Conservation (phyloP, 2,113 vertebrate species). For the Nansenia antarctica region DNA sequence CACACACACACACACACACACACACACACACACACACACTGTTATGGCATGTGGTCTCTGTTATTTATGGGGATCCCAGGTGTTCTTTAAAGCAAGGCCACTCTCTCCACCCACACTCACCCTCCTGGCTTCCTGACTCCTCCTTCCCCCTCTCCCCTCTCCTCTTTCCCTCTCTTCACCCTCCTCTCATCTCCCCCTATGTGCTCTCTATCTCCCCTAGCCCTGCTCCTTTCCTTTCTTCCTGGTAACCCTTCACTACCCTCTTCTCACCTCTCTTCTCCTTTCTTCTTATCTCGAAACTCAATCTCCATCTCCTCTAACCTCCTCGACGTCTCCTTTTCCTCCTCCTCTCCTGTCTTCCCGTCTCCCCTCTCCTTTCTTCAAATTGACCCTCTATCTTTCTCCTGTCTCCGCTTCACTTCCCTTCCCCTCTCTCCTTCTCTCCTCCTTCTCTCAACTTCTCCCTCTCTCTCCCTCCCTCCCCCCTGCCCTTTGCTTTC, state of each 20-base stretch:
- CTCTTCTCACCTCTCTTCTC: slow-evolving; percentile 26
- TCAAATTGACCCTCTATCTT: neutral
- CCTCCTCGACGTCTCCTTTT: slow-evolving; percentile 13
- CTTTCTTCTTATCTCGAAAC: slow-evolving; percentile 20
- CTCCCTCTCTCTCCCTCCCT: slow-evolving; percentile 32
- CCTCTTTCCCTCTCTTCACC: slow-evolving; percentile 11
- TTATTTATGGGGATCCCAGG: slow-evolving; percentile 59
- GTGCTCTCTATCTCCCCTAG: neutral
- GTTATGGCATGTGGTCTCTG: slow-evolving; percentile 43
- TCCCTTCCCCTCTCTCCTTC: slow-evolving; percentile 33
- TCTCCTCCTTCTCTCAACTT: neutral
- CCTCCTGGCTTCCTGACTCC: slow-evolving; percentile 41
- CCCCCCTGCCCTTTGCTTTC: slow-evolving; percentile 33
- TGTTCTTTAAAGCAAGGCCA: slow-evolving; percentile 27
- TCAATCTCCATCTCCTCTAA: slow-evolving; percentile 29
- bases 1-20: too few relatives aligned
- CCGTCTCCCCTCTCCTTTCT: slow-evolving; percentile 37
- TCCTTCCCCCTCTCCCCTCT: neutral
- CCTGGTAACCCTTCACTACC: neutral
- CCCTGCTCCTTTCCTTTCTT: neutral
- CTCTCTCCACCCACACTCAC: slow-evolving; percentile 4
- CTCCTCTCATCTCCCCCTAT: neutral
- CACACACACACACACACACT: slow-evolving; percentile 2
- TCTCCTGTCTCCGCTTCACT: neutral
- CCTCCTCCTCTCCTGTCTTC: slow-evolving; percentile 44